Percentiles rank a stretch among this genome's conserved stretches.
These are phyloP conservation scores for Drosophila diplacantha DNA, from an alignment of 2,888 invertebrate species.

Conservation along the genomic window DNA sequence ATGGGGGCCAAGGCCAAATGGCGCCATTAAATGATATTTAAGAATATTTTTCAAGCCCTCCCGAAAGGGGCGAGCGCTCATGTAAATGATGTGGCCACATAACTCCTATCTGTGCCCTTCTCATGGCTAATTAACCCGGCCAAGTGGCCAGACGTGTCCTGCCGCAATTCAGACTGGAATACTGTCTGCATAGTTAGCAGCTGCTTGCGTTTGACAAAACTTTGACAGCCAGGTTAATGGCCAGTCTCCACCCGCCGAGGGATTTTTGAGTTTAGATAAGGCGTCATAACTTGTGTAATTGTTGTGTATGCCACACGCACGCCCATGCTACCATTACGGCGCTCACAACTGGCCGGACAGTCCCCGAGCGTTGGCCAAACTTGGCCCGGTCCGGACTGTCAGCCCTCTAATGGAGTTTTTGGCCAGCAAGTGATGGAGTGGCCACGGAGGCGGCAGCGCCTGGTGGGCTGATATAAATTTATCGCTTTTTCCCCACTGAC, in stretches of 20 bases:
- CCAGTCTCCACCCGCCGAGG: constrained; percentile 19
- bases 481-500: constrained; percentile 48
- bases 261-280: constrained; percentile 54
- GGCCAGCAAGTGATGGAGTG: constrained; percentile 16
- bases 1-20: constrained; percentile 30
- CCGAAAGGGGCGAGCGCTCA: constrained; percentile 25
- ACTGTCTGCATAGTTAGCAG: constrained; percentile 48
- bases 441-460: background rate
- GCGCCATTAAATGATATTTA: constrained; percentile 41
- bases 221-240: constrained; percentile 50
- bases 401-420: constrained; percentile 37
- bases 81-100: constrained; percentile 48
- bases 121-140: constrained; percentile 57
- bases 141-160: constrained; percentile 45
- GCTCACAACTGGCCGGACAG: constrained; percentile 9
- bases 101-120: constrained; percentile 36
- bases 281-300: constrained; percentile 56
- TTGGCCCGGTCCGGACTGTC: constrained; percentile 29
- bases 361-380: constrained; percentile 18
- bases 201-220: constrained; percentile 43
- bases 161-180: constrained; percentile 45
- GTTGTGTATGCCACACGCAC: constrained; percentile 47
- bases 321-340: constrained; percentile 26
- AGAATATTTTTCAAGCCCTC: constrained; percentile 40
- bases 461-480: constrained; percentile 48